Evolutionary conservation across 2,888 invertebrate species (phyloP).

Genomic region (Tetrapedia diversipes): DNA sequence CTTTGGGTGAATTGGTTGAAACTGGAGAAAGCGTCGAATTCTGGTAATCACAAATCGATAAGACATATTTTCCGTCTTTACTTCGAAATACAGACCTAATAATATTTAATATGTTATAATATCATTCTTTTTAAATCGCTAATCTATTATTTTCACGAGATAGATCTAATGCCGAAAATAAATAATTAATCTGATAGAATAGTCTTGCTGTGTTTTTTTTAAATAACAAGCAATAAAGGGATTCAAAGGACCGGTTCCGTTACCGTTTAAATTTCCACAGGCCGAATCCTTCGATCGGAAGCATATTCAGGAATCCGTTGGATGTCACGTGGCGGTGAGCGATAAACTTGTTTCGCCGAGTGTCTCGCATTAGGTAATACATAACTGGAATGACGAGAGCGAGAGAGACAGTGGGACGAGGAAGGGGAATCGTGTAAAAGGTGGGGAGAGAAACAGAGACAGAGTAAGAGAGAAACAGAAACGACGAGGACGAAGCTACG

Average conservation of each 20-base stretch:
- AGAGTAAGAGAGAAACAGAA: neutral
- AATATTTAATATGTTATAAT: no score
- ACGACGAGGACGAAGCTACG: slow-evolving; percentile 23
- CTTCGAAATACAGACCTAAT: no score
- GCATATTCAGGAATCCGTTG: slow-evolving; percentile 59
- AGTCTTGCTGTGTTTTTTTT: no score
- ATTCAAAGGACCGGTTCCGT: slow-evolving; percentile 27
- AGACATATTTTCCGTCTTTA: no score
- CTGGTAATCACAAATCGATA: neutral
- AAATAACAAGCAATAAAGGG: neutral
- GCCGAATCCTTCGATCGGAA: slow-evolving; percentile 49
- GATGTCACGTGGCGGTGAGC: slow-evolving; percentile 55
- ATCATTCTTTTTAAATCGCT: no score
- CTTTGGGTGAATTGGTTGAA: neutral
- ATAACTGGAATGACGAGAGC: slow-evolving; percentile 55
- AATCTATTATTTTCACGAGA: no score
- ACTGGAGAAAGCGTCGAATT: neutral
- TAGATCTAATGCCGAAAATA: no score
- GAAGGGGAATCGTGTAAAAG: neutral
- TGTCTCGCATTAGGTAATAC: slow-evolving; percentile 63
- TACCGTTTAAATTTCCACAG: slow-evolving; percentile 41
- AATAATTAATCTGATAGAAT: neutral
- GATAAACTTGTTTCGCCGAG: slow-evolving; percentile 62
- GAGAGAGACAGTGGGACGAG: slow-evolving; percentile 1
- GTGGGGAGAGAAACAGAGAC: slow-evolving; percentile 1